These are phyloP conservation scores for Platycnemis pennipes DNA, from an alignment of 2,888 invertebrate genomes.

Conservation along the genomic window DNA sequence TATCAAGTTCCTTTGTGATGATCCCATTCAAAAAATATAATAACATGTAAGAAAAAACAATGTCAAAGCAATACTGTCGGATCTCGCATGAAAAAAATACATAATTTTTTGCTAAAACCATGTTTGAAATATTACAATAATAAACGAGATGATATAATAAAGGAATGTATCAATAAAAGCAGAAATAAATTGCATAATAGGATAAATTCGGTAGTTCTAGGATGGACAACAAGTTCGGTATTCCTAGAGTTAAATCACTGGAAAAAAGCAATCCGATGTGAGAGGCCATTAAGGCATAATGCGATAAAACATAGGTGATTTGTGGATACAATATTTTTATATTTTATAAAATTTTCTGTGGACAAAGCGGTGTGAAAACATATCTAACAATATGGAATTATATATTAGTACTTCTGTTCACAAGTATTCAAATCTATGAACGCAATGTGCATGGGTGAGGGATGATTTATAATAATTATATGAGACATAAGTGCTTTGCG, in stretches of 20 bases:
- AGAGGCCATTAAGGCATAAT: no score
- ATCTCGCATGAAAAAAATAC: not conserved
- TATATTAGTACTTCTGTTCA: no score
- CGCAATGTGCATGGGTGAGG: no score
- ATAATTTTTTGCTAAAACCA: not conserved
- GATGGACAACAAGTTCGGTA: not conserved
- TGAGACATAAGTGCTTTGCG: no score
- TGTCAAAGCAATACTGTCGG: not conserved
- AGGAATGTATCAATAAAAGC: not conserved
- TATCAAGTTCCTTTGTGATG: not conserved
- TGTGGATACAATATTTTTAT: no score
- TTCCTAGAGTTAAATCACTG: not conserved
- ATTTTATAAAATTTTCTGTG: no score
- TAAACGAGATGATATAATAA: not conserved
- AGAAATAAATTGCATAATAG: not conserved
- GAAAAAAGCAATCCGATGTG: no score
- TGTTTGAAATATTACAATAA: not conserved
- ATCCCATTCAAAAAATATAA: not conserved
- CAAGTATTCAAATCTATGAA: no score
- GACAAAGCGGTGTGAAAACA: no score
- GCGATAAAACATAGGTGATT: no score
- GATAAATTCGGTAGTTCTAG: not conserved
- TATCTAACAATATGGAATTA: no score
- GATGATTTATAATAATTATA: no score
- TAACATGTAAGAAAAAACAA: not conserved